These are phyloP conservation scores for Corythaeola cristata DNA, from an alignment of 2,113 vertebrate genomes.

Conservation along the genomic window DNA sequence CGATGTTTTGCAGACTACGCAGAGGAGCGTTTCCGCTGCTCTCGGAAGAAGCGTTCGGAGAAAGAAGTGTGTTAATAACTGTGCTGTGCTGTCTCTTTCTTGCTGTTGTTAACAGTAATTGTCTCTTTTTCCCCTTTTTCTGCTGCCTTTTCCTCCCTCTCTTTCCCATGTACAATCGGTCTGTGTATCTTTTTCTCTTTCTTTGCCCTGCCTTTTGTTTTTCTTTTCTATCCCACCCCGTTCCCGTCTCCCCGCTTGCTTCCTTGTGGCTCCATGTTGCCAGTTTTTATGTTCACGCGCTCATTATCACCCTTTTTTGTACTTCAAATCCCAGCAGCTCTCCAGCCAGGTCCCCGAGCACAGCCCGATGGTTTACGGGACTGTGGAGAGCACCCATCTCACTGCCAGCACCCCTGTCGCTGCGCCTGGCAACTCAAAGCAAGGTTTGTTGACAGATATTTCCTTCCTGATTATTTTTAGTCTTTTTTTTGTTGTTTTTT, in stretches of 20 bases:
- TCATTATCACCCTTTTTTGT: slow-evolving; percentile 86
- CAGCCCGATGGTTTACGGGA: slow-evolving; percentile 75
- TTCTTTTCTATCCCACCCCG: background rate
- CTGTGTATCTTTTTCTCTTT: background rate
- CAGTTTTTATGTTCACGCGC: slow-evolving; percentile 74
- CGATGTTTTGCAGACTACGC: background rate
- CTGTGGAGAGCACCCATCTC: slow-evolving; percentile 76
- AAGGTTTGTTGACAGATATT: slow-evolving; percentile 78
- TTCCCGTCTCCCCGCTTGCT: background rate
- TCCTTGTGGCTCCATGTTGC: slow-evolving; percentile 53
- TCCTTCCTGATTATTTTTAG: slow-evolving; percentile 33
- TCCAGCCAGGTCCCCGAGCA: slow-evolving; percentile 91
- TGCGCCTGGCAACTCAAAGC: slow-evolving; percentile 75
- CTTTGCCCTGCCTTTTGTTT: background rate
- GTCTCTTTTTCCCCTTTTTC: slow-evolving; percentile 66
- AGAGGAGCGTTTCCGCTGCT: background rate
- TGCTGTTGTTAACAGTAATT: slow-evolving; percentile 70
- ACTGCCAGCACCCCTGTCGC: slow-evolving; percentile 64
- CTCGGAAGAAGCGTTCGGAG: background rate
- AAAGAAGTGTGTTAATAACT: background rate
- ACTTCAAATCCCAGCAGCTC: slow-evolving; percentile 89
- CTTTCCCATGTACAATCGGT: background rate
- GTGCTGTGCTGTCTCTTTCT: slow-evolving; percentile 50
- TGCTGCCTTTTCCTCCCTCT: slow-evolving; percentile 53
- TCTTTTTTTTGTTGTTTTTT: background rate